Base-by-base conservation (phyloP, 2,797 vertebrate genomes). In the Nannoperca obscura region DNA sequence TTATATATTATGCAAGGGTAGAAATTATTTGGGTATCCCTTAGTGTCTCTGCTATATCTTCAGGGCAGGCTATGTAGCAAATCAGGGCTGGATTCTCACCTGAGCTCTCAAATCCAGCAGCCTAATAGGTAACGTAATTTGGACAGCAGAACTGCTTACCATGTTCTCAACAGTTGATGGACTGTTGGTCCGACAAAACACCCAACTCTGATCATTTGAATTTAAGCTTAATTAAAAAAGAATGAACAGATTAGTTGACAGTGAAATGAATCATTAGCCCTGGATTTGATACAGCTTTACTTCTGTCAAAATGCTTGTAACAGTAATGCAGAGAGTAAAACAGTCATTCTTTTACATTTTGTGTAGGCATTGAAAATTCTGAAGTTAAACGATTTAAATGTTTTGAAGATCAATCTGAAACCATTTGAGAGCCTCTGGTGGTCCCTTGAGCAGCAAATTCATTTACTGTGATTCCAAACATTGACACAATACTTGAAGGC, bases 401-500 rank as follows among this genome's bases (percentile, higher is more conserved):
- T 19, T 63, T 32, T 58, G 14, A 32, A 22, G 10, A 42, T 38
- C n/a, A 24, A 9, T 36, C 55, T 27, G 27, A 78, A 58, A 49
- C 12, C 15, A 19, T 50, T 69, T 53, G 17, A 49, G 30, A 61
- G 7, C 22, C 36, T 32, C 36, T 0, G 13, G 24, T 7, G 50
- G 15, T 71, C 38, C 38, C 47, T 38, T 12, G 61, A 63, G 34
- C 53, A 27, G 24, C 24, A 27, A 27, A 27, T 27, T 27, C 2
- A 59, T 78, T 46, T 30, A 40, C n/a, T 61, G 38, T 10, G 30
- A 58, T 24, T 34, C 46, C 22, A 49, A 67, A 62, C 71, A 17
- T 8, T 76, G 68, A 64, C 44, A 3, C 32, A 17, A 3, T 55
- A 73, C 44, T 58, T 80, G 13, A 15, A 49, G 57, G 47, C 47